Conservation (phyloP, 1,140 invertebrate genomes). For the Bombyx mandarina region DNA sequence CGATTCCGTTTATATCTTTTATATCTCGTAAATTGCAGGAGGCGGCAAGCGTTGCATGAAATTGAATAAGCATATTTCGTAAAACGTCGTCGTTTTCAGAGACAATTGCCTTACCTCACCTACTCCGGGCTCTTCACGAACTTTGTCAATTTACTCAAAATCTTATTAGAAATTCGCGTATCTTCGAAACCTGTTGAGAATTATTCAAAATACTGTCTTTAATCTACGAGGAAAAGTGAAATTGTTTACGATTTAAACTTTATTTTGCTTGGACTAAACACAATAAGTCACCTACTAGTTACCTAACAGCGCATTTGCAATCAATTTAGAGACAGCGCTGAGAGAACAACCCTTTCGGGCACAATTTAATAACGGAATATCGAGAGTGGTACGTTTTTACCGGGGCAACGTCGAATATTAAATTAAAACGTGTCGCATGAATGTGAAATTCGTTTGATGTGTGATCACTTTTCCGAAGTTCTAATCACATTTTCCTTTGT, state of each 20-base stretch:
- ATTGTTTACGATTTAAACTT: too few relatives aligned
- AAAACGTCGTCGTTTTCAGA: slow-evolving; percentile 69
- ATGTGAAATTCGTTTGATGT: slow-evolving; percentile 59
- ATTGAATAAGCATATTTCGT: slow-evolving; percentile 72
- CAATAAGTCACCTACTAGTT: too few relatives aligned
- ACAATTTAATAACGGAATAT: slow-evolving; percentile 47
- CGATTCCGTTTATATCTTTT: slow-evolving; percentile 71
- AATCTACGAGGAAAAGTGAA: too few relatives aligned
- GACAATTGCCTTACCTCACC: slow-evolving; percentile 71
- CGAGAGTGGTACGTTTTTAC: slow-evolving; percentile 47
- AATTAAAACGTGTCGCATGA: slow-evolving; percentile 54
- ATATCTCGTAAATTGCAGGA: slow-evolving; percentile 71
- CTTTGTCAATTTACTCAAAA: slow-evolving; percentile 69
- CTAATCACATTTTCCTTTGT: slow-evolving; percentile 57
- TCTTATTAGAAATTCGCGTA: slow-evolving; percentile 60
- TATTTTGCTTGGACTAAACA: too few relatives aligned
- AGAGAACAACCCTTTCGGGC: slow-evolving; percentile 32
- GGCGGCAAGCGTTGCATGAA: slow-evolving; percentile 71
- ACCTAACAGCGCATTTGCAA: slow-evolving; percentile 1
- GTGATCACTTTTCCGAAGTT: slow-evolving; percentile 32
- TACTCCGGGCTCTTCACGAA: slow-evolving; percentile 63
- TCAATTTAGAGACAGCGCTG: slow-evolving; percentile 1
- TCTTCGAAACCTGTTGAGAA: slow-evolving; percentile 34
- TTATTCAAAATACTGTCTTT: neutral
- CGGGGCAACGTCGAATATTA: slow-evolving; percentile 51